Percentiles rank a stretch among this genome's conserved stretches.
These are phyloP conservation scores for Chloroceryle inda DNA, from an alignment of 2,797 vertebrate genomes.

Conservation along the genomic window DNA sequence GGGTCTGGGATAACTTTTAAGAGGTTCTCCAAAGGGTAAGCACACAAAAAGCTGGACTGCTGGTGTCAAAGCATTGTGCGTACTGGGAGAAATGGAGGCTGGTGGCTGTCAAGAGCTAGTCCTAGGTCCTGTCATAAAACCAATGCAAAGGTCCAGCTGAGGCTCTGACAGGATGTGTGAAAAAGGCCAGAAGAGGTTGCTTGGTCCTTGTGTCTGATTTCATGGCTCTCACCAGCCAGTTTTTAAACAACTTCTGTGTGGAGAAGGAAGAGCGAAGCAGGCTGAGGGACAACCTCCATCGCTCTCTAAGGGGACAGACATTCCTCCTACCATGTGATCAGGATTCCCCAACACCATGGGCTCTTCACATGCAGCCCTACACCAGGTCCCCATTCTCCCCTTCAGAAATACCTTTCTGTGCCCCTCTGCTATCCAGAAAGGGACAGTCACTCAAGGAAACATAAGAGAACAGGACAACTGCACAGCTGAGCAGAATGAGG, in stretches of 20 bases:
- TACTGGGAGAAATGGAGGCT: not conserved
- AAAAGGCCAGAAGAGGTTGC: not conserved
- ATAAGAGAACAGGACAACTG: not conserved
- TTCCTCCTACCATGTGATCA: not conserved
- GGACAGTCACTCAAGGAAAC: not conserved
- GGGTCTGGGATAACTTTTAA: not conserved
- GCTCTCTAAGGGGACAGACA: not conserved
- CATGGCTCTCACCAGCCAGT: not conserved
- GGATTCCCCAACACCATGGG: not conserved
- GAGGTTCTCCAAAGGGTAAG: not conserved
- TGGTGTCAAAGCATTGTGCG: fast-evolving
- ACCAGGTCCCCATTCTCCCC: not conserved
- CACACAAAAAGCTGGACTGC: not conserved
- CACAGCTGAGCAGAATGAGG: not conserved
- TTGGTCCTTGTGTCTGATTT: not conserved
- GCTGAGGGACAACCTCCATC: not conserved
- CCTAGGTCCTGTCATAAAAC: not conserved
- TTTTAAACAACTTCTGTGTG: not conserved
- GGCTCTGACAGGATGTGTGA: not conserved
- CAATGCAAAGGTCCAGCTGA: not conserved
- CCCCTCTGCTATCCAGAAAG: not conserved
- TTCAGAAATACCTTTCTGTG: not conserved
- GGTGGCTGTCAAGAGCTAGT: not conserved
- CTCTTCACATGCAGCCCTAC: not conserved
- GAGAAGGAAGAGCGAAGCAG: not conserved